A percentile compares a stretch with the other conserved stretches of the same genome.
These are phyloP conservation scores for Drosophila pseudoobscura DNA, from an alignment of 1,140 invertebrate genomes.

Conservation along the genomic window DNA sequence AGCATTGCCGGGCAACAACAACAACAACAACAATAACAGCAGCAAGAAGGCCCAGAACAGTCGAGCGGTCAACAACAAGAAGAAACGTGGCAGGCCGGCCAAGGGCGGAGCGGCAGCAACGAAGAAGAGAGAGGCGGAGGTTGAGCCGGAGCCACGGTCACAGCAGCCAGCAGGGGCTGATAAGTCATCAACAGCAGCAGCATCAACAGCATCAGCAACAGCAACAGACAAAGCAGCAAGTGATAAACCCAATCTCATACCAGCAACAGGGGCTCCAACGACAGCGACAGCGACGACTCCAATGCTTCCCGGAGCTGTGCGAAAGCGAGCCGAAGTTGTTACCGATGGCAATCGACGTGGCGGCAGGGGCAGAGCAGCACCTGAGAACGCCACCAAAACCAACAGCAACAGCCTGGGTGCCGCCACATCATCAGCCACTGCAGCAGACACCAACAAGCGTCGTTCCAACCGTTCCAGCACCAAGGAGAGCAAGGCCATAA, in stretches of 20 bases:
- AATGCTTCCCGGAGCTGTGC: constrained; percentile 84
- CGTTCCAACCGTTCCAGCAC: constrained; percentile 61
- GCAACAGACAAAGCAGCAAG: constrained; percentile 38
- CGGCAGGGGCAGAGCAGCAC: constrained; percentile 36
- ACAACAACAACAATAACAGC: constrained; percentile 44
- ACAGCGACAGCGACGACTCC: constrained; percentile 7
- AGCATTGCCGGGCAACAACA: background rate
- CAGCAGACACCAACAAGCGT: constrained; percentile 57
- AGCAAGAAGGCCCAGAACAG: constrained; percentile 41
- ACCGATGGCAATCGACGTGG: constrained; percentile 68
- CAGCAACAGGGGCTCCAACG: constrained; percentile 4
- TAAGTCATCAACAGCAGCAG: constrained; percentile 1
- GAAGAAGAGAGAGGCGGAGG: constrained; percentile 12
- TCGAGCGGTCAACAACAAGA: constrained; percentile 41
- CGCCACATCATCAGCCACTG: constrained; percentile 9
- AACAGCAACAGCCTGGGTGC: background rate
- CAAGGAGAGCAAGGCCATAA: constrained; percentile 57
- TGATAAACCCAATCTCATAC: constrained; percentile 64
- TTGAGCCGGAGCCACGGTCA: background rate
- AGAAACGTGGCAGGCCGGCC: constrained; percentile 69
- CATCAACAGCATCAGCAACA: too few species aligned
- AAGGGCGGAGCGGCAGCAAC: constrained; percentile 33
- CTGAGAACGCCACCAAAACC: background rate
- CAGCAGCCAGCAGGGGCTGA: background rate
- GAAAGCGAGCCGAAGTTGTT: constrained; percentile 84